A percentile compares a stretch with the other conserved stretches of the same genome.
Evolutionary conservation across 2,797 vertebrate genomes (phyloP).

Genomic region (Amblyopsis hoosieri): DNA sequence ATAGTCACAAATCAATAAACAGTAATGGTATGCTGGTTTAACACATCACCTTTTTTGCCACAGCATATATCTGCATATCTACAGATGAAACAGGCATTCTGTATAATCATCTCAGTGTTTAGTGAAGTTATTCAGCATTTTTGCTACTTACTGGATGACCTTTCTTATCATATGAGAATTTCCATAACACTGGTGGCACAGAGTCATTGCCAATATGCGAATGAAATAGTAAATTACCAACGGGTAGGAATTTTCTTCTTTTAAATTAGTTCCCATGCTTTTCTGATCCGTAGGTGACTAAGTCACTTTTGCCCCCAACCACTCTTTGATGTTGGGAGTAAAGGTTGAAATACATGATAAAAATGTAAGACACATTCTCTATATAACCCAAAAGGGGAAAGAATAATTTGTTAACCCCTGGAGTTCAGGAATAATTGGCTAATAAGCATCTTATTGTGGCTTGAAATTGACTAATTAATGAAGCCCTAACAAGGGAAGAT

Average conservation of each 20-base stretch:
- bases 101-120: conserved; percentile 43
- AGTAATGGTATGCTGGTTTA: conserved; percentile 2
- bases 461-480: conserved; percentile 32
- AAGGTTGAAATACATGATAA: conserved; percentile 50
- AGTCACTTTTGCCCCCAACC: conserved; percentile 46
- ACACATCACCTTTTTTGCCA: conserved; percentile 4
- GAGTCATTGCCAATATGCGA: conserved; percentile 32
- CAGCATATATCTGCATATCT: conserved; percentile 23
- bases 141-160: conserved; percentile 29
- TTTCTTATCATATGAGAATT: conserved; percentile 47
- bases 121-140: conserved; percentile 28
- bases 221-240: conserved; percentile 53
- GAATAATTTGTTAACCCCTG: neutral
- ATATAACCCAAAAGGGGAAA: conserved; percentile 1
- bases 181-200: conserved; percentile 44
- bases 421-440: conserved; percentile 29
- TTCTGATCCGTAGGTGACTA: conserved; percentile 44
- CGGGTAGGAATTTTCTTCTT: conserved; percentile 46
- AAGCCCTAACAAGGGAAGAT: conserved; percentile 18
- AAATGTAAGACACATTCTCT: conserved; percentile 39
- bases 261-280: conserved; percentile 42
- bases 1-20: conserved; percentile 9
- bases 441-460: conserved; percentile 18
- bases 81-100: conserved; percentile 31
- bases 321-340: conserved; percentile 58